A percentile compares a stretch with the other conserved stretches of the same genome.
Evolutionary conservation across 2,113 vertebrate species (phyloP).

Genomic region (Chaetodon auriga): DNA sequence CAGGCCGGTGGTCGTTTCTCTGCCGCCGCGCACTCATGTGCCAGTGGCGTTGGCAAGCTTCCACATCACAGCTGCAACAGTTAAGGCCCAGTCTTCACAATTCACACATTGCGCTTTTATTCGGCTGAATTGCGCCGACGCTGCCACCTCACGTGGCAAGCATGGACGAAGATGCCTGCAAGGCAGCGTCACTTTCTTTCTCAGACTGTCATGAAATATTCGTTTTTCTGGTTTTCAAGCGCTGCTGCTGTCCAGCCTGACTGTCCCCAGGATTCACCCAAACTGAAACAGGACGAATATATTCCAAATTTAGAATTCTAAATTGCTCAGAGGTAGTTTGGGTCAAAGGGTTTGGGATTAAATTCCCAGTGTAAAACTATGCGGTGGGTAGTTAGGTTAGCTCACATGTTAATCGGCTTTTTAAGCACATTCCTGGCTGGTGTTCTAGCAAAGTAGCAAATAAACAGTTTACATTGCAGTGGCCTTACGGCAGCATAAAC

Average conservation of each 20-base stretch:
- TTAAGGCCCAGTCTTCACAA: slow-evolving; percentile 3
- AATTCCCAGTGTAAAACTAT: too few relatives aligned
- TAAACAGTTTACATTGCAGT: slow-evolving; percentile 22
- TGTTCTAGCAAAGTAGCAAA: slow-evolving; percentile 37
- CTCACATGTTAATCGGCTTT: background rate
- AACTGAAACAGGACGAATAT: too few relatives aligned
- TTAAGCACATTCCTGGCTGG: slow-evolving; percentile 49
- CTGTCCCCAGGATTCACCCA: background rate
- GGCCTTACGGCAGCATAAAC: slow-evolving; percentile 30
- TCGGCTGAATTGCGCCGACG: background rate
- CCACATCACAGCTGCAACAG: slow-evolving; percentile 4
- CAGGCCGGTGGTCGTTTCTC: slow-evolving; percentile 6
- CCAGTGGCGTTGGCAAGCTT: background rate
- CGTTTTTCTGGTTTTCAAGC: background rate
- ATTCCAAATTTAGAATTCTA: too few relatives aligned
- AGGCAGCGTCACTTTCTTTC: background rate
- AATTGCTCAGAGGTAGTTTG: background rate
- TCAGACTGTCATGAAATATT: background rate
- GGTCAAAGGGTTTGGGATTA: background rate
- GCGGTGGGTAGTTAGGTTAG: background rate
- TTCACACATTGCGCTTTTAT: slow-evolving; percentile 3
- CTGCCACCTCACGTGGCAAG: background rate
- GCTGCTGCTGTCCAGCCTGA: background rate
- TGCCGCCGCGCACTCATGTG: background rate
- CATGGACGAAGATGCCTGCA: background rate